phyloP scores from a whole-genome alignment of 2,797 vertebrate species.

The Sphaeramia orbicularis region DNA sequence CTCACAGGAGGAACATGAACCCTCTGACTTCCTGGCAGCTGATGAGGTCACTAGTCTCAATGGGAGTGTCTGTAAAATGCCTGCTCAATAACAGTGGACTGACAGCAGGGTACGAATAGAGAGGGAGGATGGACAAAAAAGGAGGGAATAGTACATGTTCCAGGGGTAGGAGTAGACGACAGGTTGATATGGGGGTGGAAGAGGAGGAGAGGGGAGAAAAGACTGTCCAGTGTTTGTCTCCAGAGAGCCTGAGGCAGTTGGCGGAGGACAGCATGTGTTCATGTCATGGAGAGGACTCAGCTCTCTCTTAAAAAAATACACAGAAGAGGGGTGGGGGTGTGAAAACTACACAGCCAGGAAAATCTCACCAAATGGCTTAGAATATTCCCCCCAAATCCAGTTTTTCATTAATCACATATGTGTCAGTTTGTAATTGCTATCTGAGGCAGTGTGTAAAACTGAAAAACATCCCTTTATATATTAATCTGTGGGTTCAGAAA shows the following conservation, averaged over 20 bases:
- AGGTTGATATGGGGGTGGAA: slow-evolving; percentile 58
- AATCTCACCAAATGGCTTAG: slow-evolving; percentile 67
- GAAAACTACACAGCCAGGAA: slow-evolving; percentile 67
- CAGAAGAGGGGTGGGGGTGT: slow-evolving; percentile 44
- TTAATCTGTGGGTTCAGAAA: slow-evolving; percentile 55
- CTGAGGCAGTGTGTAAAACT: background rate
- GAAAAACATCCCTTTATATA: slow-evolving; percentile 22
- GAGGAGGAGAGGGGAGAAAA: background rate
- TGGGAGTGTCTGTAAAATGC: slow-evolving; percentile 85
- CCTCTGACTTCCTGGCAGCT: slow-evolving; percentile 86
- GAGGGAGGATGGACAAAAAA: slow-evolving; percentile 26
- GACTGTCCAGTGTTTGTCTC: slow-evolving; percentile 50
- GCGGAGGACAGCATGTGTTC: slow-evolving; percentile 66
- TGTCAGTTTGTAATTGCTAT: slow-evolving; percentile 31
- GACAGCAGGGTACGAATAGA: slow-evolving; percentile 47
- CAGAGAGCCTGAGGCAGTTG: slow-evolving; percentile 56
- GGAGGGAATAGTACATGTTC: slow-evolving; percentile 40
- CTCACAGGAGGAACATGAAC: slow-evolving; percentile 85
- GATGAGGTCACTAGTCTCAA: slow-evolving; percentile 86
- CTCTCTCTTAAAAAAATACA: slow-evolving; percentile 50
- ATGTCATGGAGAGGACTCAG: slow-evolving; percentile 64
- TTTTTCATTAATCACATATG: slow-evolving; percentile 57
- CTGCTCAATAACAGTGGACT: slow-evolving; percentile 74
- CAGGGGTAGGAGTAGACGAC: slow-evolving; percentile 54
- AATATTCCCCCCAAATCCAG: slow-evolving; percentile 51